Evolutionary conservation across 2,888 invertebrate genomes (phyloP).

Genomic region (Drosophila pseudotakahashii): DNA sequence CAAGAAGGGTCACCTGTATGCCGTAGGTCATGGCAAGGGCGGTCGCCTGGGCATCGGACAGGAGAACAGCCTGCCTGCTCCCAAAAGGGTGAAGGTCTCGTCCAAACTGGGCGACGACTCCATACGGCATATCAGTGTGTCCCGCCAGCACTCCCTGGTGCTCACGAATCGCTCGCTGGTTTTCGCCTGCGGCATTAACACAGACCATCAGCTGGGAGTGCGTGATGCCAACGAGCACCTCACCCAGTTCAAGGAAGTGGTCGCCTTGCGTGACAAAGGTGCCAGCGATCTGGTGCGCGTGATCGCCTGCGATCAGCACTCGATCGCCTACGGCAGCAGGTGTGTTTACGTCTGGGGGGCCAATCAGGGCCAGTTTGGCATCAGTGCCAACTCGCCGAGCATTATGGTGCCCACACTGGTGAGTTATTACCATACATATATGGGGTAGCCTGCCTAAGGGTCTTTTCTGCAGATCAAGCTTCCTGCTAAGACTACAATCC

Average conservation of each 20-base stretch:
- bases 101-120: slow-evolving; percentile 75
- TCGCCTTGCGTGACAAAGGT: slow-evolving; percentile 82
- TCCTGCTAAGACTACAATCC: slow-evolving; percentile 66
- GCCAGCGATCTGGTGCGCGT: slow-evolving; percentile 85
- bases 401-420: slow-evolving; percentile 77
- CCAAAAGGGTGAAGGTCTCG: slow-evolving; percentile 80
- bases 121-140: slow-evolving; percentile 81
- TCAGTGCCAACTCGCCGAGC: slow-evolving; percentile 58
- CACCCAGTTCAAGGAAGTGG: slow-evolving; percentile 80
- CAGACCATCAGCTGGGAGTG: slow-evolving; percentile 87
- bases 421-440: slow-evolving; percentile 16
- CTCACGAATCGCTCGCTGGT: slow-evolving; percentile 81
- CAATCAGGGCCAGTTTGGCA: slow-evolving; percentile 92
- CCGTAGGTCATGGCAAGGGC: slow-evolving; percentile 92
- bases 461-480: slow-evolving; percentile 66
- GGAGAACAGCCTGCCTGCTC: slow-evolving; percentile 85
- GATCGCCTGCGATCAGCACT: slow-evolving; percentile 89
- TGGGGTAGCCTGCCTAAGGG: neutral
- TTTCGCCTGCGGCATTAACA: slow-evolving; percentile 88
- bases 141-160: slow-evolving; percentile 82
- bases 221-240: slow-evolving; percentile 85
- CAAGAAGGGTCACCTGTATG: slow-evolving; percentile 86
- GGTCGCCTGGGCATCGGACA: slow-evolving; percentile 88
- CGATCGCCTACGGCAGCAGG: slow-evolving; percentile 87
- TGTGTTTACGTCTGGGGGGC: slow-evolving; percentile 91